Percentiles rank a stretch among this genome's conserved stretches.
Evolutionary conservation across 2,888 invertebrate genomes (phyloP).

Genomic region (Brenthis ino): DNA sequence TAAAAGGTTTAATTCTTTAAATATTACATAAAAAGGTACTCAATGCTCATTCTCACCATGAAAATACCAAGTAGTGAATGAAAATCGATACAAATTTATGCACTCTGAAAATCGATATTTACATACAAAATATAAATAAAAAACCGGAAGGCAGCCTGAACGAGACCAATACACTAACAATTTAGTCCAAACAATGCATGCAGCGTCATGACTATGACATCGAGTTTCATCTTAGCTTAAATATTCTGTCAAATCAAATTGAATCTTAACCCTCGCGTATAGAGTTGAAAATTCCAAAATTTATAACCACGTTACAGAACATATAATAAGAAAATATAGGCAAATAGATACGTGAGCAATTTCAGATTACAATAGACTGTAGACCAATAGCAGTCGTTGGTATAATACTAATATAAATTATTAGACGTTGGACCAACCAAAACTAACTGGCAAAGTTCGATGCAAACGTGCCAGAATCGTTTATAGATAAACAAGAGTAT

Average conservation of each 20-base stretch:
- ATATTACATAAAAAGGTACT: too few relatives aligned
- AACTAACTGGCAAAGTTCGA: slow-evolving; percentile 26
- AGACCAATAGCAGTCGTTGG: slow-evolving; percentile 14
- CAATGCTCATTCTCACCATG: too few relatives aligned
- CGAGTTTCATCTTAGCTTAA: slow-evolving; percentile 30
- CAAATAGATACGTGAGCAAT: slow-evolving; percentile 42
- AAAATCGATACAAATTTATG: slow-evolving; percentile 1
- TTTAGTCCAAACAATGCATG: slow-evolving; percentile 43
- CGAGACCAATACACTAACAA: slow-evolving; percentile 37
- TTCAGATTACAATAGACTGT: slow-evolving; percentile 40
- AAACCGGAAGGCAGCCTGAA: slow-evolving; percentile 6
- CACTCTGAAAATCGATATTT: not conserved
- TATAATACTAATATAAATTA: slow-evolving; percentile 38
- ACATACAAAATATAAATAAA: slow-evolving; percentile 6
- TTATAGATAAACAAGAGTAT: slow-evolving; percentile 19
- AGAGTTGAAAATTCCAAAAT: slow-evolving; percentile 10
- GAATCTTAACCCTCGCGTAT: not conserved
- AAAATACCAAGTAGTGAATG: not conserved
- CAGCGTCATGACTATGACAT: slow-evolving; percentile 42
- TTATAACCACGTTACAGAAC: not conserved
- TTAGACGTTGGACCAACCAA: slow-evolving; percentile 21
- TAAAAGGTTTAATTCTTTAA: too few relatives aligned
- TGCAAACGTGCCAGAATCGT: slow-evolving; percentile 33
- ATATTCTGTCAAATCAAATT: not conserved
- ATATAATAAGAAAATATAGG: slow-evolving; percentile 41